Percentiles rank a stretch among this genome's conserved stretches.
Evolutionary conservation across 2,113 vertebrate species (phyloP).

Genomic region (Drymodes brunneopygia): DNA sequence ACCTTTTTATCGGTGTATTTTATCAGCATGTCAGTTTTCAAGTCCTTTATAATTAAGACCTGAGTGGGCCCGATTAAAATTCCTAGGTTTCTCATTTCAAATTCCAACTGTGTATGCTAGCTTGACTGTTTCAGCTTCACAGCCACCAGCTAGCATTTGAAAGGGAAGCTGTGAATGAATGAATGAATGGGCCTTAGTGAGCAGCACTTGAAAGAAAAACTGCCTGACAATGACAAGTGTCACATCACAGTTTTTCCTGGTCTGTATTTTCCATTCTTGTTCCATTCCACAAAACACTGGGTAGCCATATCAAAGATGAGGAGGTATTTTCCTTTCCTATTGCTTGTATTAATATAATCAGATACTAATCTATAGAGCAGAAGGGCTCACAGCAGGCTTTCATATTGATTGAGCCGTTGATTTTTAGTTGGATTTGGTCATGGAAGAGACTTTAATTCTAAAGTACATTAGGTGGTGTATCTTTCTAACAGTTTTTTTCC

Average conservation of each 20-base stretch:
- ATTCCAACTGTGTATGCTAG: neutral
- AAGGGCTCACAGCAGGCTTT: neutral
- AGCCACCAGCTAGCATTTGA: neutral
- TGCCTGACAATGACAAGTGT: neutral
- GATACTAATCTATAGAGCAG: neutral
- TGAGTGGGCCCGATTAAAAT: neutral
- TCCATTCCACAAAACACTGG: neutral
- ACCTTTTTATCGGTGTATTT: neutral
- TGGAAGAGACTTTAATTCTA: neutral
- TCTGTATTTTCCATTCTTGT: neutral
- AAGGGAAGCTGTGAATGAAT: neutral
- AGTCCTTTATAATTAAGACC: neutral
- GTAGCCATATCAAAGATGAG: neutral
- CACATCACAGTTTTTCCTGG: neutral
- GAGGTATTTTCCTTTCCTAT: neutral
- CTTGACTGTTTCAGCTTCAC: neutral
- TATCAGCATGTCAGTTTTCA: neutral
- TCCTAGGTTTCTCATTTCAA: neutral
- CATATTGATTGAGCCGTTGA: neutral
- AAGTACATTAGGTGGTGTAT: neutral
- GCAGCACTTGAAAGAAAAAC: neutral
- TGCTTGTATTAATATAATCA: neutral
- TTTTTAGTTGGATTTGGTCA: neutral
- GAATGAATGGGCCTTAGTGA: neutral
- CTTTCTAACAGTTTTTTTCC: neutral